A percentile compares a stretch with the other conserved stretches of the same genome.
Evolutionary conservation across 2,113 vertebrate species (phyloP).

Genomic region (Indri indri): DNA sequence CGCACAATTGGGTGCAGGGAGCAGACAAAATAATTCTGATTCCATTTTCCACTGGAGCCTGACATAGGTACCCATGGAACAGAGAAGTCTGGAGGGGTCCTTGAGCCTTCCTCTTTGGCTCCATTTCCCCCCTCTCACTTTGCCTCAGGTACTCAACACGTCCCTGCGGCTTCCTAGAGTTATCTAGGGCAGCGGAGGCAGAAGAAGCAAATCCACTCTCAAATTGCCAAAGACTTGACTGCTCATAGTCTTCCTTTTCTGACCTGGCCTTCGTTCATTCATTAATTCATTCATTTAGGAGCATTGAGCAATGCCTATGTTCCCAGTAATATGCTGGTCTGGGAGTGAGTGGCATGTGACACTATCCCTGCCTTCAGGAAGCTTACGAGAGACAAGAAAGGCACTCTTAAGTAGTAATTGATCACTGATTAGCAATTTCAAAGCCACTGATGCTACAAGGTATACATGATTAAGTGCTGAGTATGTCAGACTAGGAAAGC

Average conservation of each 20-base stretch:
- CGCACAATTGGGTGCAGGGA: background rate
- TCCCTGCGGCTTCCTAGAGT: background rate
- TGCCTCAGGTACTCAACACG: background rate
- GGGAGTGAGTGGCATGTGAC: background rate
- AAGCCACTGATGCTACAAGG: background rate
- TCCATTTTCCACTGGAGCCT: background rate
- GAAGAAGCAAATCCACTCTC: background rate
- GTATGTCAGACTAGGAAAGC: background rate
- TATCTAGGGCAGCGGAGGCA: background rate
- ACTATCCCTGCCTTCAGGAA: background rate
- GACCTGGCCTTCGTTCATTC: background rate
- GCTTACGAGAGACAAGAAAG: background rate
- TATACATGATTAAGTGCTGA: background rate
- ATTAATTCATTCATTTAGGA: too few relatives aligned
- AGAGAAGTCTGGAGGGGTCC: too few relatives aligned
- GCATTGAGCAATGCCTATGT: background rate
- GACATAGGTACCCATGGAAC: background rate
- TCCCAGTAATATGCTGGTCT: too few relatives aligned
- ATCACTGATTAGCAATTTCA: background rate
- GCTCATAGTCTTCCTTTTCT: background rate
- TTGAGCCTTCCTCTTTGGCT: background rate
- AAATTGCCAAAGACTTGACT: background rate
- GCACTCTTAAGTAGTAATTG: background rate
- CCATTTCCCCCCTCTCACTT: background rate
- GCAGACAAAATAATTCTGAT: background rate